Evolutionary conservation across 2,888 invertebrate genomes (phyloP).

Genomic region (Chaetogeoica ovagalla): DNA sequence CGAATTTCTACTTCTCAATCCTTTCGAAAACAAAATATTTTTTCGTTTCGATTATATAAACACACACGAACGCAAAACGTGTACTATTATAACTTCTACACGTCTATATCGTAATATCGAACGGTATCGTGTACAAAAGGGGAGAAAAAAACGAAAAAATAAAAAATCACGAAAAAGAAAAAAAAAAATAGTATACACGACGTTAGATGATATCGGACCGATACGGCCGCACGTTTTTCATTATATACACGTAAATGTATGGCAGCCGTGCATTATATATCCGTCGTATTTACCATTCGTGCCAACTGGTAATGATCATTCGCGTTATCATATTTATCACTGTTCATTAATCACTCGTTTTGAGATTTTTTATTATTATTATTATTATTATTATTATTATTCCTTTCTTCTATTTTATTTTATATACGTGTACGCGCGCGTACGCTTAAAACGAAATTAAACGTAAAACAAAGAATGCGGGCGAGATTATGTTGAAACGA

Average conservation of each 20-base stretch:
- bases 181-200: slow-evolving; percentile 36
- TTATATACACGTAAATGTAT: slow-evolving; percentile 32
- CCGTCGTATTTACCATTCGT: slow-evolving; percentile 46
- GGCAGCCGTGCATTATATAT: not conserved
- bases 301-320: slow-evolving; percentile 53
- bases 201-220: slow-evolving; percentile 44
- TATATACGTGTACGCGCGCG: no score
- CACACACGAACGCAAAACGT: slow-evolving; percentile 2
- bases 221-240: slow-evolving; percentile 49
- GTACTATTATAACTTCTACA: no score
- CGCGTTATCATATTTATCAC: slow-evolving; percentile 51
- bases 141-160: slow-evolving; percentile 14
- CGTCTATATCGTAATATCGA: no score
- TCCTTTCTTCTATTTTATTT: not conserved
- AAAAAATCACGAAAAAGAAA: slow-evolving; percentile 9
- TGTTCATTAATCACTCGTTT: slow-evolving; percentile 49
- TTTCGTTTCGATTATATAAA: slow-evolving; percentile 27
- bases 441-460: slow-evolving; percentile 30
- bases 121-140: not conserved
- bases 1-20: no score
- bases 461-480: slow-evolving; percentile 50
- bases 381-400: no score
- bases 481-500: slow-evolving; percentile 35
- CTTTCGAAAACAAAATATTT: slow-evolving; percentile 9
- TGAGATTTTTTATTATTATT: not conserved